Evolutionary conservation across 2,113 vertebrate genomes (phyloP), one percentile per base, ranked within the genome.

Genomic region (Trogon surrucura): DNA sequence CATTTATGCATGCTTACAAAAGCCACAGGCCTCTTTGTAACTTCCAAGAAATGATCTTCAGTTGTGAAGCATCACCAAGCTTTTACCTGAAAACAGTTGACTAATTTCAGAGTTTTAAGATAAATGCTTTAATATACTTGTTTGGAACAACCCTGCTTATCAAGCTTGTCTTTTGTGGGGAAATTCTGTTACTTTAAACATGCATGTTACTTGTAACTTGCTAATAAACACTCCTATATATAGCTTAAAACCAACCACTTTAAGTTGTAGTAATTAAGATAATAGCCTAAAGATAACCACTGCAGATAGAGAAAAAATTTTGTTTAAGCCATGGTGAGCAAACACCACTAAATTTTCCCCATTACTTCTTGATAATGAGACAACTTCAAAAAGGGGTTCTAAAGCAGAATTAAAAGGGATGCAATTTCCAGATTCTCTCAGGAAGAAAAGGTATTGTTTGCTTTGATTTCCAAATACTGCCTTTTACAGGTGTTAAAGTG

Each of bases 401-500:
- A 60, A 72, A 85, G 34, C 22, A 69, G 26, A 71, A 82, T 30
- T 71, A 22, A 53, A 80, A 85, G 23, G 27, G 11, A 5, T 62
- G 27, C 13, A 22, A 4, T 38, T 34, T 75, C 23, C 10, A 65
- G 21, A 3, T 2, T 41, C 12, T 62, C 34, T 57, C 26, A 79
- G 12, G 54, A 73, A 22, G 30, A 50, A 36, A 79, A 71, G 6
- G 2, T 70, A 10, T n/a, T 88, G 6, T n/a, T 91, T 85, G 18
- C 22, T 88, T 23, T 67, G 61, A 54, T 10, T 77, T 89, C 51
- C 60, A 53, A 85, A 25, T 56, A n/a, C 53, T 96, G 29, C 21
- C n/a, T 93, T 93, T 89, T 91, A 14, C 87, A 99, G 99, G 98
- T 99, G 64, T 97, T 99, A 38, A 99, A 99, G 88, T 99, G 99